phyloP scores from a whole-genome alignment of 2,888 invertebrate species.

The Tenthredo amoena region DNA sequence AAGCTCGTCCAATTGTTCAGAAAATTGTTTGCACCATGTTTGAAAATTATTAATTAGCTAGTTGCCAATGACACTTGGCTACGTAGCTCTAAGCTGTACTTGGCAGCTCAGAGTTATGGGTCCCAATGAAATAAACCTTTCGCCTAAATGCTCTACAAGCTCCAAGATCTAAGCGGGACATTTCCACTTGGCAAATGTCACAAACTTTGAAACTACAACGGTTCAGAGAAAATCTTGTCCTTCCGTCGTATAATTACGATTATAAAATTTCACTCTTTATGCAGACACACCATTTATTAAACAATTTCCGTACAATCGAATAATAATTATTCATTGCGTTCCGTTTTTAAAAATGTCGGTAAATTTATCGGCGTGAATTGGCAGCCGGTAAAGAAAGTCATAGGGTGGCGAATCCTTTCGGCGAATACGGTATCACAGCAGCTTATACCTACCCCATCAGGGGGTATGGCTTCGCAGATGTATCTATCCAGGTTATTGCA shows the following conservation, averaged over 20 bases:
- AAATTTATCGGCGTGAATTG: not conserved
- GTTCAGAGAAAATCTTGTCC: not conserved
- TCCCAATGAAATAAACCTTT: not conserved
- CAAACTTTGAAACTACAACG: not conserved
- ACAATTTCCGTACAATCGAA: not conserved
- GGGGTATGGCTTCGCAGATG: not conserved
- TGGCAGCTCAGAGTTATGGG: slow-evolving; percentile 15
- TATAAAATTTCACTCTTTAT: not conserved
- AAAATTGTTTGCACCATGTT: not conserved
- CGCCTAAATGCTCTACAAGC: not conserved
- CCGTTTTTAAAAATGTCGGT: not conserved
- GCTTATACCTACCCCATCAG: not conserved
- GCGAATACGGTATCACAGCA: not conserved
- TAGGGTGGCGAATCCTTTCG: not conserved
- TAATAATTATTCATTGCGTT: not conserved
- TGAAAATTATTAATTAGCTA: slow-evolving; percentile 35
- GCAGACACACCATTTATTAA: not conserved
- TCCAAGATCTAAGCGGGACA: not conserved
- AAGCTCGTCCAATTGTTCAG: slow-evolving; percentile 14
- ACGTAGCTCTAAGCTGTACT: slow-evolving; percentile 28
- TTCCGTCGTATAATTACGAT: no score
- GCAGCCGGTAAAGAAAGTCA: not conserved
- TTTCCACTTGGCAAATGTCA: not conserved
- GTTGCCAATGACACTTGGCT: slow-evolving; percentile 27
- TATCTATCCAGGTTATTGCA: not conserved